These are phyloP conservation scores for Pseudachorutes palmiensis DNA, from an alignment of 1,140 invertebrate genomes.

Conservation along the genomic window DNA sequence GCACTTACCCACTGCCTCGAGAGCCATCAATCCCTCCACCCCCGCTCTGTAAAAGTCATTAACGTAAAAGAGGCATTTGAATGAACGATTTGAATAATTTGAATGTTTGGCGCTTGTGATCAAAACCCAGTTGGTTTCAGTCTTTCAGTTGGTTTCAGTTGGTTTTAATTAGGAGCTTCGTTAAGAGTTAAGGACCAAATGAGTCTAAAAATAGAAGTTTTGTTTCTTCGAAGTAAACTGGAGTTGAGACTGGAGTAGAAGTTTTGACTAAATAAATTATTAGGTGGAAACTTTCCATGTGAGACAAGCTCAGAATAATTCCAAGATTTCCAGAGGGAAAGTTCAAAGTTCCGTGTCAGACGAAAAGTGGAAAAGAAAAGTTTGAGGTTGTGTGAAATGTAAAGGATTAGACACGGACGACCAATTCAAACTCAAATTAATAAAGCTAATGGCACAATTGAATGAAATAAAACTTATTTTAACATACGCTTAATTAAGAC, in stretches of 20 bases:
- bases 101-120: neutral
- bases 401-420: no score
- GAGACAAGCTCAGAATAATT: neutral
- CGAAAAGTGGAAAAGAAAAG: no score
- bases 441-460: no score
- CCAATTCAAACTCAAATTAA: no score
- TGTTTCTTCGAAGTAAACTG: neutral
- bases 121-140: neutral
- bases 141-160: neutral
- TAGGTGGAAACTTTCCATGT: no score
- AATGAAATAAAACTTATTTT: no score
- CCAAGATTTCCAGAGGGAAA: no score
- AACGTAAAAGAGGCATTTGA: neutral
- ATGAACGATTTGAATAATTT: neutral
- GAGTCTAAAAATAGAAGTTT: neutral
- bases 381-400: no score
- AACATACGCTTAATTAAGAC: no score
- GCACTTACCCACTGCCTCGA: conserved; percentile 1
- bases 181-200: neutral
- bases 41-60: neutral
- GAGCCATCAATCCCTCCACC: neutral
- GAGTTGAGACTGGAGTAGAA: neutral
- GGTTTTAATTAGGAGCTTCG: neutral
- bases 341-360: no score
- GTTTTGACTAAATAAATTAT: neutral